Evolutionary conservation across 2,113 vertebrate genomes (phyloP).

Genomic region (Rana temporaria): DNA sequence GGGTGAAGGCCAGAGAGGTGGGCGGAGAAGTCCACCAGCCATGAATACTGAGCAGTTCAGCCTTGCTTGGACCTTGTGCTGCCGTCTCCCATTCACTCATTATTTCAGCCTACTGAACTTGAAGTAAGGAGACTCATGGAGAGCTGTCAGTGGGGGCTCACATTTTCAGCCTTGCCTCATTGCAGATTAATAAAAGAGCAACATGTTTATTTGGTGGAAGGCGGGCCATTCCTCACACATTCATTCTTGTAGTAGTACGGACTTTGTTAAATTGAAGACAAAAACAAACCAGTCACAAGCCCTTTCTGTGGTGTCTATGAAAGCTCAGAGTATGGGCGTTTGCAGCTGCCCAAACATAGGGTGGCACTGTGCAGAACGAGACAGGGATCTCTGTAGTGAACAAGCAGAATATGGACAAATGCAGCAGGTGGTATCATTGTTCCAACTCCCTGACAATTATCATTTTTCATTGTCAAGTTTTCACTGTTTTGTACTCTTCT

Average conservation of each 20-base stretch:
- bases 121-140: slow-evolving; percentile 49
- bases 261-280: slow-evolving; percentile 7
- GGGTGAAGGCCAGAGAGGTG: slow-evolving; percentile 45
- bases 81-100: slow-evolving; percentile 47
- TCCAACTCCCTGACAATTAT: slow-evolving; percentile 41
- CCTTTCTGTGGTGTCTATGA: slow-evolving; percentile 22
- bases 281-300: slow-evolving; percentile 33
- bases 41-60: slow-evolving; percentile 52
- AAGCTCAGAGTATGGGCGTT: not conserved
- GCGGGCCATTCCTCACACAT: slow-evolving; percentile 5
- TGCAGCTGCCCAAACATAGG: slow-evolving; percentile 23
- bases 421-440: slow-evolving; percentile 54
- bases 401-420: slow-evolving; percentile 1
- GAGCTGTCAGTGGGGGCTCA: slow-evolving; percentile 12
- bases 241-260: not conserved
- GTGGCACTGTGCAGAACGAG: not conserved
- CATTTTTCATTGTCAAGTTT: slow-evolving; percentile 58
- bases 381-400: not conserved
- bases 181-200: slow-evolving; percentile 50
- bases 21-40: slow-evolving; percentile 53
- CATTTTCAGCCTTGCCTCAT: slow-evolving; percentile 44
- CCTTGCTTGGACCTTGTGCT: slow-evolving; percentile 8
- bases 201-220: slow-evolving; percentile 30
- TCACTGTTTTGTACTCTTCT: slow-evolving; percentile 8
- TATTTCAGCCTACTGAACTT: slow-evolving; percentile 56